Evolutionary conservation across 2,113 vertebrate genomes (phyloP).

Genomic region (Mesitornis unicolor): DNA sequence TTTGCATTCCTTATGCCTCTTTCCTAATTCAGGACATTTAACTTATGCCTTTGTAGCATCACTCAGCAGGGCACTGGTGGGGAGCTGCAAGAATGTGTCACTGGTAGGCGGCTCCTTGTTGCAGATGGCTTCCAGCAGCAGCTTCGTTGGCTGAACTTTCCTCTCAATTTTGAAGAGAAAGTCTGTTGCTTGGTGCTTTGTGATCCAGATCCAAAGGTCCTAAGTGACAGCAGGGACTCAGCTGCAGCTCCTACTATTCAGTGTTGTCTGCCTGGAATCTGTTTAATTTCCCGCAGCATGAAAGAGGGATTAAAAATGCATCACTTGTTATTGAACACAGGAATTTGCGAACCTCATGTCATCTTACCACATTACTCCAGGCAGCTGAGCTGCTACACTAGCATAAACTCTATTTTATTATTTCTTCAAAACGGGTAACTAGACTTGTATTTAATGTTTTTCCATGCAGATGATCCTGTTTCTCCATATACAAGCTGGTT

Average conservation of each 20-base stretch:
- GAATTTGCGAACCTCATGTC: constrained; percentile 4
- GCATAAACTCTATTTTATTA: background rate
- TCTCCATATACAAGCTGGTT: constrained; percentile 95
- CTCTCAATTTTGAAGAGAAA: constrained; percentile 7
- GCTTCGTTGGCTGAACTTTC: constrained; percentile 21
- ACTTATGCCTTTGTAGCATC: background rate
- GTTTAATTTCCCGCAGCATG: constrained; percentile 34
- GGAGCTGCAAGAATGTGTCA: constrained; percentile 2
- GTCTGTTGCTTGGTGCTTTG: constrained; percentile 21
- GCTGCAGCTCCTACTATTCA: background rate
- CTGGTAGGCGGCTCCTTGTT: background rate
- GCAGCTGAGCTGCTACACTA: background rate
- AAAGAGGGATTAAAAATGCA: constrained; percentile 46
- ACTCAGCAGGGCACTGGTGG: background rate
- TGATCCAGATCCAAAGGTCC: constrained; percentile 30
- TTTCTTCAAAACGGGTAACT: background rate
- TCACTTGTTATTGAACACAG: constrained; percentile 10
- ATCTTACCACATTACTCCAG: background rate
- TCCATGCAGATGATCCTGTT: constrained; percentile 83
- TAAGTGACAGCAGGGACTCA: constrained; percentile 33
- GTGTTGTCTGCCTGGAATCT: background rate
- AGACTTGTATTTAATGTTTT: background rate
- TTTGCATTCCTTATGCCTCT: background rate
- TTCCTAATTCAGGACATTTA: background rate
- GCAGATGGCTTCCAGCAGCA: constrained; percentile 36